Percentiles rank a stretch among this genome's conserved stretches.
Conservation (phyloP, 2,797 vertebrate genomes). For the Sebastes steindachneri region DNA sequence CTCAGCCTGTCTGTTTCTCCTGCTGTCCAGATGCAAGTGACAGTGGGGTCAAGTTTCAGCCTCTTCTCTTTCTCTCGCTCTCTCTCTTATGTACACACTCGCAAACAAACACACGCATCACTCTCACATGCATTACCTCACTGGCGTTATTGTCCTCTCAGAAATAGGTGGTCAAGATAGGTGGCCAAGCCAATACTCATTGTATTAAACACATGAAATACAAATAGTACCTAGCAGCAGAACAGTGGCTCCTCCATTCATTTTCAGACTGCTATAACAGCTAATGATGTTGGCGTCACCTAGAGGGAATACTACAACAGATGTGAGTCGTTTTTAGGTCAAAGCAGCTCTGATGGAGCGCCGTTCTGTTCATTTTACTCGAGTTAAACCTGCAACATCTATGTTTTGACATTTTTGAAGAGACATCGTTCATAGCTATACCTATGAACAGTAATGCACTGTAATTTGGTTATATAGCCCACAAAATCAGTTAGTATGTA, state of each 20-base stretch:
- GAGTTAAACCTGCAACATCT: neutral
- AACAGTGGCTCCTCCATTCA: neutral
- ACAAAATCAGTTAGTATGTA: no score
- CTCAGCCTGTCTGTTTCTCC: slow-evolving; percentile 53
- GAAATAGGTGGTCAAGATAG: neutral
- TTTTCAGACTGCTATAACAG: slow-evolving; percentile 2
- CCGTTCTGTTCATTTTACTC: neutral
- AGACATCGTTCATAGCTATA: neutral
- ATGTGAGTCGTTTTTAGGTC: neutral
- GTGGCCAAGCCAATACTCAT: neutral
- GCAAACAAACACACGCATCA: neutral
- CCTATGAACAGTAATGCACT: no score
- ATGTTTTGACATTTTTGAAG: neutral
- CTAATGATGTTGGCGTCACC: slow-evolving; percentile 9
- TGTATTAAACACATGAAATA: neutral
- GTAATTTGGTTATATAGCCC: no score
- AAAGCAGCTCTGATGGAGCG: neutral
- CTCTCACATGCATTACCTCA: neutral
- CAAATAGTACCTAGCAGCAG: slow-evolving; percentile 10
- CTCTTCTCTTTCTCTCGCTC: slow-evolving; percentile 12
- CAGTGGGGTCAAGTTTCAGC: slow-evolving; percentile 48
- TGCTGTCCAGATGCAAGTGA: slow-evolving; percentile 53
- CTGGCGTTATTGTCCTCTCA: neutral
- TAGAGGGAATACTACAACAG: neutral
- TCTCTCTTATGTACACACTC: neutral